Conservation (phyloP, 2,113 vertebrate genomes). For the Etheostoma cragini region DNA sequence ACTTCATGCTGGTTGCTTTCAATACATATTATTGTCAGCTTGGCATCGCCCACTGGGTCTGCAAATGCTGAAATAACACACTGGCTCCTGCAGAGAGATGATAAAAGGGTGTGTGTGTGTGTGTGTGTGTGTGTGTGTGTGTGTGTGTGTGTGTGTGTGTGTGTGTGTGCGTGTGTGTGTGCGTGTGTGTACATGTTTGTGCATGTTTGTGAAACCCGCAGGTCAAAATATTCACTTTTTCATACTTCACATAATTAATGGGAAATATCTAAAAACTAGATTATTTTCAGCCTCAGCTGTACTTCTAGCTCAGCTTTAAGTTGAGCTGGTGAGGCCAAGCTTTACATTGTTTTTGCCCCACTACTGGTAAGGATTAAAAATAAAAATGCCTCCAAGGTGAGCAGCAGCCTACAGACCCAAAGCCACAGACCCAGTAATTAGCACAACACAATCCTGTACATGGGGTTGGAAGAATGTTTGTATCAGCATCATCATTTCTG, state of each 20-base stretch:
- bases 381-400: slow-evolving; percentile 38
- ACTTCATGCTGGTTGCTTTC: slow-evolving; percentile 64
- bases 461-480: neutral
- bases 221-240: too few species aligned
- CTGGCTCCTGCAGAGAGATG: slow-evolving; percentile 37
- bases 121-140: too few species aligned
- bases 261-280: too few species aligned
- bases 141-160: neutral
- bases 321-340: too few species aligned
- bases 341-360: too few species aligned
- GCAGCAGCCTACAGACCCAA: slow-evolving; percentile 32
- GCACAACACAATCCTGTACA: slow-evolving; percentile 17
- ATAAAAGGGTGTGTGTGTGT: slow-evolving; percentile 16
- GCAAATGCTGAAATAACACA: slow-evolving; percentile 58
- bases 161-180: slow-evolving; percentile 28
- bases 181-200: neutral
- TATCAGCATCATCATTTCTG: slow-evolving; percentile 1
- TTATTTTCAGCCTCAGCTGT: too few species aligned
- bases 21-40: slow-evolving; percentile 64
- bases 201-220: too few species aligned
- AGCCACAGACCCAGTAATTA: slow-evolving; percentile 46
- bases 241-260: too few species aligned
- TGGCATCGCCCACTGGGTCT: slow-evolving; percentile 55
- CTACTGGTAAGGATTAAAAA: neutral
- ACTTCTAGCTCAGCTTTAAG: too few species aligned